A percentile compares a stretch with the other conserved stretches of the same genome.
phyloP scores from a whole-genome alignment of 1,140 invertebrate genomes.

The Pachyrhynchus sulphureomaculatus region DNA sequence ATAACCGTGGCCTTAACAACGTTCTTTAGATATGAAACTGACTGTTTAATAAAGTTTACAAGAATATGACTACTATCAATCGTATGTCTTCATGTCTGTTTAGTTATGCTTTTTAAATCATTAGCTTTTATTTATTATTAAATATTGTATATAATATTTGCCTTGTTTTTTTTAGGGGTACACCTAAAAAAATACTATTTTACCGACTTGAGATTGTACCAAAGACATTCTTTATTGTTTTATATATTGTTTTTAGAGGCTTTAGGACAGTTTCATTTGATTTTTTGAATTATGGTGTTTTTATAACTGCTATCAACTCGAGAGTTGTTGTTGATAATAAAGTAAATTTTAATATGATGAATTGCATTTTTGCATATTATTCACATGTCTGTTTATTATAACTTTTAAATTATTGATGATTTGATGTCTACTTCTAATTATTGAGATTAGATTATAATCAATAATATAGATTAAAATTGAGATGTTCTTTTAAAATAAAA shows the following conservation, averaged over 20 bases:
- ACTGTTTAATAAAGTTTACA: constrained; percentile 3
- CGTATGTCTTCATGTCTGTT: neutral
- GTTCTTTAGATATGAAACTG: neutral
- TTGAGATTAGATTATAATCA: too few relatives aligned
- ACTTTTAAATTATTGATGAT: neutral
- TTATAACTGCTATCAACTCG: neutral
- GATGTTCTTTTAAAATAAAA: too few relatives aligned
- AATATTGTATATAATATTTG: constrained; percentile 11
- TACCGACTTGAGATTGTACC: neutral
- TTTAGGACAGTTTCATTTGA: neutral
- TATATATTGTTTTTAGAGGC: constrained; percentile 2
- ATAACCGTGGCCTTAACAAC: constrained; percentile 28
- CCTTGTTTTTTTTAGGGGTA: neutral
- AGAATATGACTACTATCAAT: neutral
- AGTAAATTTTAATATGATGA: neutral
- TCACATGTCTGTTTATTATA: too few relatives aligned
- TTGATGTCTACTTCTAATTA: too few relatives aligned
- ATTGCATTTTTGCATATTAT: too few relatives aligned
- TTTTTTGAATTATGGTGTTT: neutral
- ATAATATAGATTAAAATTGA: too few relatives aligned
- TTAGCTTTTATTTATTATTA: constrained; percentile 16
- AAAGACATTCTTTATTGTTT: neutral
- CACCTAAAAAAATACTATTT: neutral
- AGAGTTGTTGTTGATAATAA: neutral
- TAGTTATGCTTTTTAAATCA: neutral